Conservation (phyloP, 37 sponge, comb jelly and placozoan genomes). For the Hexactinellida sp. region DNA sequence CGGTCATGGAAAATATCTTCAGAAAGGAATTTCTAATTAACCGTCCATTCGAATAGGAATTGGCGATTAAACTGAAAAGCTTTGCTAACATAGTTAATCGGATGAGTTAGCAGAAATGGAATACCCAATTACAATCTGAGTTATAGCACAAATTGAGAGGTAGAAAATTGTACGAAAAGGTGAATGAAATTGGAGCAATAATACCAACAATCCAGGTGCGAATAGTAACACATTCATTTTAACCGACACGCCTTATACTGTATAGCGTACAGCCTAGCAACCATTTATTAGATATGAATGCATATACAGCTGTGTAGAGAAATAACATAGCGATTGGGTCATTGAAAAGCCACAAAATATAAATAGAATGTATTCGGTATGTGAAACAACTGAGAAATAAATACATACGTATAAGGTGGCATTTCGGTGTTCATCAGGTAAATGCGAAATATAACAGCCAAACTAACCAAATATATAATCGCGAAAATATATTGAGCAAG, state of each 20-base stretch:
- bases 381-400: conserved; percentile 51
- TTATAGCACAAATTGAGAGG: conserved; percentile 52
- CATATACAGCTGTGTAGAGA: conserved; percentile 44
- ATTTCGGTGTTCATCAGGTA: conserved; percentile 28
- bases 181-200: conserved; percentile 47
- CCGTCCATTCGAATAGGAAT: conserved; percentile 90
- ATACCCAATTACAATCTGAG: conserved; percentile 53
- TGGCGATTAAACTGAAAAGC: conserved; percentile 75
- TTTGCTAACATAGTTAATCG: conserved; percentile 47
- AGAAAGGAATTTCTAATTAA: conserved; percentile 79
- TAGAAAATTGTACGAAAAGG: conserved; percentile 29
- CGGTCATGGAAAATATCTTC: conserved; percentile 33
- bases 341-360: conserved; percentile 78
- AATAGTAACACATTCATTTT: conserved; percentile 95
- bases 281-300: conserved; percentile 50
- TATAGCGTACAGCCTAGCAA: conserved; percentile 49
- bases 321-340: conserved; percentile 86
- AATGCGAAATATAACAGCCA: conserved; percentile 37
- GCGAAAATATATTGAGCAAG: conserved; percentile 80
- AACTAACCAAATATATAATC: conserved; percentile 49
- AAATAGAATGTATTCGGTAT: conserved; percentile 89
- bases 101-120: conserved; percentile 63
- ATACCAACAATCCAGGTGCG: conserved; percentile 65
- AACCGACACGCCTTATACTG: conserved; percentile 85
- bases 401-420: conserved; percentile 59